Conservation (phyloP, 2,113 vertebrate species). For the Centrocercus urophasianus region DNA sequence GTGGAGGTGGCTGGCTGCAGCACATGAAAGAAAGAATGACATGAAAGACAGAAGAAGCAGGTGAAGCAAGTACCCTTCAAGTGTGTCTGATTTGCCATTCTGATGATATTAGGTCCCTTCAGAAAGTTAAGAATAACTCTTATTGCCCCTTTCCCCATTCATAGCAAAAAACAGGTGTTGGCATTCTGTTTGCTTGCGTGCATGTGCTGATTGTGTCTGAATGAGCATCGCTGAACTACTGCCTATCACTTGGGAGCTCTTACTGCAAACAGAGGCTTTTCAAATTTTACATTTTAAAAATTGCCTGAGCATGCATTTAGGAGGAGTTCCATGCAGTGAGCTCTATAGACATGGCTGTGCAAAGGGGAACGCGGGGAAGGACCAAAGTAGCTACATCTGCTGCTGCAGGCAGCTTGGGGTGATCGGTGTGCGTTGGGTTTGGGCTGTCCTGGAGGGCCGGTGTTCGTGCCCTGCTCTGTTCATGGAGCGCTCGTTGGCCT, state of each 20-base stretch:
- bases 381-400: background rate
- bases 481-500: background rate
- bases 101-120: background rate
- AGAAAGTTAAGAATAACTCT: background rate
- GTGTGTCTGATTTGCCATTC: background rate
- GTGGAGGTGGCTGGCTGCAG: background rate
- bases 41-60: background rate
- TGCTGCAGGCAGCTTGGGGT: background rate
- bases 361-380: background rate
- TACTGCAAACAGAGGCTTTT: background rate
- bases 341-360: background rate
- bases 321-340: background rate
- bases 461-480: background rate
- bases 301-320: background rate
- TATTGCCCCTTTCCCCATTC: background rate
- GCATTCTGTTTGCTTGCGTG: background rate
- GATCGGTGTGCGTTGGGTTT: accelerated
- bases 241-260: background rate
- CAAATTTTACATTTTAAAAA: background rate
- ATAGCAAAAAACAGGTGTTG: background rate
- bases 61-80: background rate
- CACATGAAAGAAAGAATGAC: background rate
- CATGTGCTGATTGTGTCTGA: background rate
- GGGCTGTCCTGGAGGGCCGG: background rate
- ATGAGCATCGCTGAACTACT: background rate